These are phyloP conservation scores for Desmophyllum pertusum DNA, from an alignment of 92 coral and sea anemone genomes.

Conservation along the genomic window DNA sequence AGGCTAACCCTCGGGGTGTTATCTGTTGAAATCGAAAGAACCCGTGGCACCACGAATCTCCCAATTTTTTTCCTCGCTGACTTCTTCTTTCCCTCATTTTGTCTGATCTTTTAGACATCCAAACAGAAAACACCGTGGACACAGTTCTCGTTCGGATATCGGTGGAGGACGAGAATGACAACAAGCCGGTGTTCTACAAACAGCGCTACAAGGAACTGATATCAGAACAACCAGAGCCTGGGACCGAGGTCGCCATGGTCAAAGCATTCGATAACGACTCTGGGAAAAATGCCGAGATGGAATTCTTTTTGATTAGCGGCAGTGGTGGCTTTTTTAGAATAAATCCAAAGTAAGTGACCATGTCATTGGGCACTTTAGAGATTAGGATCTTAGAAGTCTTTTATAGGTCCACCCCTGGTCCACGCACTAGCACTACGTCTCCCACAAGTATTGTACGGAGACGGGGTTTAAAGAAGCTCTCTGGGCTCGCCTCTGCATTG, in stretches of 20 bases:
- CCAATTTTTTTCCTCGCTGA: not conserved
- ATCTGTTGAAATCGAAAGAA: too few relatives aligned
- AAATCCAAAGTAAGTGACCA: constrained; percentile 62
- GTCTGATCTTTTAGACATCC: constrained; percentile 31
- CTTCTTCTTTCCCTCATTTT: not conserved
- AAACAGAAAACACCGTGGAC: constrained; percentile 46
- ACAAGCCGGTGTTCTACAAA: constrained; percentile 62
- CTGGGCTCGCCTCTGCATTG: too few relatives aligned
- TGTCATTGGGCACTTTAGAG: too few relatives aligned
- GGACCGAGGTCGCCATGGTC: constrained; percentile 51
- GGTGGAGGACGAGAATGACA: constrained; percentile 75
- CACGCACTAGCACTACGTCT: too few relatives aligned
- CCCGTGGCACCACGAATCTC: too few relatives aligned
- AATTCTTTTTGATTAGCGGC: constrained; percentile 64
- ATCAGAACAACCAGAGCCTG: constrained; percentile 37
- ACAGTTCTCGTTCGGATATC: constrained; percentile 65
- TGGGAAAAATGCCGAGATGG: constrained; percentile 58
- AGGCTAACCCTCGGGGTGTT: too few relatives aligned
- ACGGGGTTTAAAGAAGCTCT: too few relatives aligned
- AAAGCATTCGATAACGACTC: constrained; percentile 67
- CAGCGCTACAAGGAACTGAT: constrained; percentile 42
- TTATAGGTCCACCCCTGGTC: too few relatives aligned
- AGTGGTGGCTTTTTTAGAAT: constrained; percentile 50
- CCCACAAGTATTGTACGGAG: too few relatives aligned
- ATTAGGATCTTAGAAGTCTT: too few relatives aligned